Evolutionary conservation across 2,888 invertebrate genomes (phyloP).

Genomic region (Brenthis hecate): DNA sequence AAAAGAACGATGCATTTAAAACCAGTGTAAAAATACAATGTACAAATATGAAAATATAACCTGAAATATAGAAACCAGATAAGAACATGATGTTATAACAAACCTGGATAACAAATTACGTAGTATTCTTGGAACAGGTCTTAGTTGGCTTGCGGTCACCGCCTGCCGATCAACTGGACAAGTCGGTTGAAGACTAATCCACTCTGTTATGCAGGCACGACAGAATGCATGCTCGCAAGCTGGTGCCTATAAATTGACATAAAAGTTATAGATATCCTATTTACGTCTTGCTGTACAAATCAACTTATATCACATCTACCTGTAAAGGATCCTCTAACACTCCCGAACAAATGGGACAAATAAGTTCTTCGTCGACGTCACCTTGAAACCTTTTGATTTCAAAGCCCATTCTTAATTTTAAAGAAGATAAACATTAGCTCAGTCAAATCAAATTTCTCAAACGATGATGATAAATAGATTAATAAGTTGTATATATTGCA

Average conservation of each 20-base stretch:
- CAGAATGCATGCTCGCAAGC: conserved; percentile 98
- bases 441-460: conserved; percentile 24
- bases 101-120: conserved; percentile 93
- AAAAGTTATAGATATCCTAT: background rate
- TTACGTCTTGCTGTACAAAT: background rate
- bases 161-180: conserved; percentile 97
- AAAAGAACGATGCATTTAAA: too few species aligned
- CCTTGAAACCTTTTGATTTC: conserved; percentile 96
- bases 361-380: conserved; percentile 97
- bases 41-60: conserved; percentile 15
- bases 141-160: conserved; percentile 93
- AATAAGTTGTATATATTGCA: conserved; percentile 21
- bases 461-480: conserved; percentile 7
- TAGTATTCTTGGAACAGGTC: conserved; percentile 96
- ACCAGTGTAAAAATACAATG: background rate
- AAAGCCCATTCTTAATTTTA: conserved; percentile 90
- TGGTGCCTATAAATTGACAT: conserved; percentile 86
- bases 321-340: conserved; percentile 97
- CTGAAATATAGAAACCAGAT: conserved; percentile 21
- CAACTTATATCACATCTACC: conserved; percentile 75
- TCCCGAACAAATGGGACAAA: conserved; percentile 97
- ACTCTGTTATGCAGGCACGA: conserved; percentile 95
- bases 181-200: conserved; percentile 96
- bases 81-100: conserved; percentile 1
- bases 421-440: conserved; percentile 31